These are phyloP conservation scores for Halictus rubicundus DNA, from an alignment of 1,140 invertebrate genomes.

Conservation along the genomic window DNA sequence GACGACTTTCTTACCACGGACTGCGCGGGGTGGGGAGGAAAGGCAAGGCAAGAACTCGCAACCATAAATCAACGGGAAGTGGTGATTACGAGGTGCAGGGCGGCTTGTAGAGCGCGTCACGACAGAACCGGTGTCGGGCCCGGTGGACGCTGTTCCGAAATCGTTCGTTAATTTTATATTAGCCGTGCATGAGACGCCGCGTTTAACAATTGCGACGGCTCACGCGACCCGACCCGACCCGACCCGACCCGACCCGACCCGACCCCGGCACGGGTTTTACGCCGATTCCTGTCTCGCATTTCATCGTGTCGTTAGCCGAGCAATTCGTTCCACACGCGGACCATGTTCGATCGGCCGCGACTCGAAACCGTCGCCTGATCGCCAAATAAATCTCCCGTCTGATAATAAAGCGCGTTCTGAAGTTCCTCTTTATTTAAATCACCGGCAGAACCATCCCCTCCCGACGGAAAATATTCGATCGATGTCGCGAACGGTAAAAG, in stretches of 20 bases:
- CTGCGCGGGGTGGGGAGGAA: neutral
- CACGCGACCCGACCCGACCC: constrained; percentile 10
- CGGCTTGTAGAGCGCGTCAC: constrained; percentile 28
- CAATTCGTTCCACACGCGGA: constrained; percentile 3
- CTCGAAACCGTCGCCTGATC: too few relatives aligned
- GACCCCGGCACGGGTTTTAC: neutral
- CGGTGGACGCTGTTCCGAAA: constrained; percentile 27
- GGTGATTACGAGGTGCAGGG: constrained; percentile 49
- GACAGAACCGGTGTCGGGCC: constrained; percentile 35
- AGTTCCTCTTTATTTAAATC: too few relatives aligned
- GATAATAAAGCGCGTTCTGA: too few relatives aligned
- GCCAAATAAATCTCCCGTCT: too few relatives aligned
- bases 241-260: neutral
- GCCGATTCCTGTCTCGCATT: constrained; percentile 12
- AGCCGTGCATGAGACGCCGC: constrained; percentile 35
- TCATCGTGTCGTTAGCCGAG: constrained; percentile 22
- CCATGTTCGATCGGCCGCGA: neutral
- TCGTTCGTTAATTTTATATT: constrained; percentile 49
- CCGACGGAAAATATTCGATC: too few relatives aligned
- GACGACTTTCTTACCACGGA: constrained; percentile 26
- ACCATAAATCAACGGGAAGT: constrained; percentile 51
- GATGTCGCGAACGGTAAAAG: too few relatives aligned
- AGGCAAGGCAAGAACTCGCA: neutral
- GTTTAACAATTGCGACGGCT: constrained; percentile 11
- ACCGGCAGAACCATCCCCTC: too few relatives aligned